Percentiles rank a stretch among this genome's conserved stretches.
Evolutionary conservation across 1,140 invertebrate species (phyloP).

Genomic region (Chironomus striatipennis): DNA sequence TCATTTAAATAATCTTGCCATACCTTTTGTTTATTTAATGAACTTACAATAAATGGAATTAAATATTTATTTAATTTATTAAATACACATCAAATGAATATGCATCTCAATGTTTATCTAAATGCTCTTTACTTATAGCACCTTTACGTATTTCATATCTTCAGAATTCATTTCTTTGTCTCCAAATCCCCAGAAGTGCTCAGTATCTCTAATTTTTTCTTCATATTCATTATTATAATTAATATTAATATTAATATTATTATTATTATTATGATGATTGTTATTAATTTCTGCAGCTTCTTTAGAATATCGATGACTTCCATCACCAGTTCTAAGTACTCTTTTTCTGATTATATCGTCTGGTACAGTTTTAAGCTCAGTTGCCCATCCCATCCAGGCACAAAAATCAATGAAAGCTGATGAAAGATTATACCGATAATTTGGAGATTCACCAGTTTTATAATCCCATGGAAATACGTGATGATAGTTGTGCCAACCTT

Average conservation of each 20-base stretch:
- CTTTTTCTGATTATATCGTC: conserved; percentile 48
- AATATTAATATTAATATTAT: no score
- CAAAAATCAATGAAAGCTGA: conserved; percentile 68
- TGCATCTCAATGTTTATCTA: not conserved
- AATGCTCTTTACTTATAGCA: not conserved
- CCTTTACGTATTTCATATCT: not conserved
- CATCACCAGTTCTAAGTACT: conserved; percentile 50
- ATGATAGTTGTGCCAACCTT: conserved; percentile 72
- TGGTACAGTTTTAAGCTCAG: conserved; percentile 53
- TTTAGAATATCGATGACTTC: conserved; percentile 34
- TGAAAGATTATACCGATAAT: conserved; percentile 59
- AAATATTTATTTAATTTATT: not conserved
- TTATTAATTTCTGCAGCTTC: not conserved
- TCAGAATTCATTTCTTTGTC: not conserved
- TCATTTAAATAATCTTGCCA: not conserved
- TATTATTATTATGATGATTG: no score
- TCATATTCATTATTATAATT: not conserved
- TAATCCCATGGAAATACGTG: conserved; percentile 73
- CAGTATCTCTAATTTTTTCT: not conserved
- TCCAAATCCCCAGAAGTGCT: not conserved
- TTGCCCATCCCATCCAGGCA: conserved; percentile 50
- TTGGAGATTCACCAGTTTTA: conserved; percentile 54
- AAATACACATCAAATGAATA: not conserved
- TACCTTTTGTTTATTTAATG: not conserved
- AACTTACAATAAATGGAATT: not conserved